A percentile compares a stretch with the other conserved stretches of the same genome.
Conservation (phyloP, 1,140 invertebrate genomes). For the Zaprionus africanus region DNA sequence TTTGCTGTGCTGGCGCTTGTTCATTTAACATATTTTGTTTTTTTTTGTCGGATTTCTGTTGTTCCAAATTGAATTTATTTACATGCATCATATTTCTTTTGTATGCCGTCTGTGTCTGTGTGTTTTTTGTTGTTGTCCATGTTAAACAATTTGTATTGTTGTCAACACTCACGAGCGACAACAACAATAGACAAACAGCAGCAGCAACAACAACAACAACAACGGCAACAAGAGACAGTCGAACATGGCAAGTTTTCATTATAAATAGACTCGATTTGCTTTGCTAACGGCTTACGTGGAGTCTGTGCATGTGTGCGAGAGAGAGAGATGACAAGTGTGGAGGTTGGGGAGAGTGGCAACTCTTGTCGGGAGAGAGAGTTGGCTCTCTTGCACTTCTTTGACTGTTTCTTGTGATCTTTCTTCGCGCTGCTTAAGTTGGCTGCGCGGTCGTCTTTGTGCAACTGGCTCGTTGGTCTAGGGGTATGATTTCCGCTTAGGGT, state of each 20-base stretch:
- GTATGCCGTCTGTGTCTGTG: background rate
- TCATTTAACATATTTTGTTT: conserved; percentile 7
- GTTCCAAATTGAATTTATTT: conserved; percentile 76
- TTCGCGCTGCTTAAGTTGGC: background rate
- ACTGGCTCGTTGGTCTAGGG: conserved; percentile 86
- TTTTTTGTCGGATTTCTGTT: conserved; percentile 35
- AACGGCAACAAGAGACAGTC: conserved; percentile 37
- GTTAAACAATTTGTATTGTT: conserved; percentile 80
- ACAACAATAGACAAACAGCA: conserved; percentile 15
- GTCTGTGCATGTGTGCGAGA: conserved; percentile 1
- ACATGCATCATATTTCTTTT: conserved; percentile 80
- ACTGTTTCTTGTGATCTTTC: conserved; percentile 17
- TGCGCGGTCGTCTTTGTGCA: background rate
- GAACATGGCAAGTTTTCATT: conserved; percentile 65
- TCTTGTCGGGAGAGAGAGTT: background rate
- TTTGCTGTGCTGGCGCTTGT: conserved; percentile 33
- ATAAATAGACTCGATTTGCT: conserved; percentile 66
- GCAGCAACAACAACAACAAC: conserved; percentile 7
- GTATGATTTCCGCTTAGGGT: conserved; percentile 88
- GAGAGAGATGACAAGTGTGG: background rate
- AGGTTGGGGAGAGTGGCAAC: background rate
- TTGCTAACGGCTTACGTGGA: conserved; percentile 24
- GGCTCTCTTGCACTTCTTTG: conserved; percentile 28
- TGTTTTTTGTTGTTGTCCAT: conserved; percentile 58
- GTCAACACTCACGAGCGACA: conserved; percentile 65